These are phyloP conservation scores for Poliocrania exsul DNA, from an alignment of 2,797 vertebrate species.

Conservation along the genomic window DNA sequence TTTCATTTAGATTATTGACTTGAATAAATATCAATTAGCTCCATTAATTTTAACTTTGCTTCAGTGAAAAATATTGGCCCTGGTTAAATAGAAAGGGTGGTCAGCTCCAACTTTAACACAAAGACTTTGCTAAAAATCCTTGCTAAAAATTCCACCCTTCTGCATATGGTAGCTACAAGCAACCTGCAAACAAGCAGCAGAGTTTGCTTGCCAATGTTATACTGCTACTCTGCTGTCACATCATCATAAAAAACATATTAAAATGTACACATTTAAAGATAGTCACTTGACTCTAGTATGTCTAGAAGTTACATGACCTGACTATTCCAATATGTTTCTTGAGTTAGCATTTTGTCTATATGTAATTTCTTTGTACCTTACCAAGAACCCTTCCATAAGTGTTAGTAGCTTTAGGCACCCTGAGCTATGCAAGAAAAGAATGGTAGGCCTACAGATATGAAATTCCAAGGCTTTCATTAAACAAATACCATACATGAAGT, in stretches of 20 bases:
- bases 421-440: neutral
- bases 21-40: neutral
- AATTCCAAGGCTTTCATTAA: neutral
- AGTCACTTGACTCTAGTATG: neutral
- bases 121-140: neutral
- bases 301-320: neutral
- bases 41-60: neutral
- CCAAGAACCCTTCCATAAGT: neutral
- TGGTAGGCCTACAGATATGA: neutral
- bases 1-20: neutral
- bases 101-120: neutral
- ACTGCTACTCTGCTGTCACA: neutral
- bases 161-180: neutral
- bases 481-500: neutral
- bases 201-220: neutral
- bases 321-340: neutral
- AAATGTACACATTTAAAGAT: neutral
- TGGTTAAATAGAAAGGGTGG: neutral
- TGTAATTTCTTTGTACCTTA: neutral
- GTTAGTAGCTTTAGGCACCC: neutral
- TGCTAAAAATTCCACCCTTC: neutral
- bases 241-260: neutral
- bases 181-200: neutral
- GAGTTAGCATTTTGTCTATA: neutral
- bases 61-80: neutral